Conservation (phyloP, 2,888 invertebrate genomes). For the Cephus nigrinus region DNA sequence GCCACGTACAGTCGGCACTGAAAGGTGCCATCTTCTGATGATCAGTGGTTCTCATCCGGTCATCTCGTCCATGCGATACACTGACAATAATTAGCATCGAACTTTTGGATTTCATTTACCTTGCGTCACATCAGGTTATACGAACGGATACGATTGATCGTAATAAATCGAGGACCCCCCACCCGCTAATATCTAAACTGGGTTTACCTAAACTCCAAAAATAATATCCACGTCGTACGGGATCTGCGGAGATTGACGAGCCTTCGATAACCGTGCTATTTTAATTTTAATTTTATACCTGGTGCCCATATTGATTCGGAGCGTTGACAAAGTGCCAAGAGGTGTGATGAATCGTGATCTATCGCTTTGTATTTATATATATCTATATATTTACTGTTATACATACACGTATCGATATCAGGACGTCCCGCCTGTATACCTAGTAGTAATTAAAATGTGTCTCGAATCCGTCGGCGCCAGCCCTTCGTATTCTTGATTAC, state of each 20-base stretch:
- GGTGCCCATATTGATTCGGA: not conserved
- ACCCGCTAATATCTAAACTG: too few relatives aligned
- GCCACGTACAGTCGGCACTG: slow-evolving; percentile 15
- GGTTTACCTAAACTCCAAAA: not conserved
- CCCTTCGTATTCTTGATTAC: not conserved
- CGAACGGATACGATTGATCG: not conserved
- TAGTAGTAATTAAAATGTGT: not conserved
- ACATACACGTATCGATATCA: not conserved
- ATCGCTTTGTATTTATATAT: not conserved
- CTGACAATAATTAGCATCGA: not conserved
- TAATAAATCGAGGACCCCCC: not conserved
- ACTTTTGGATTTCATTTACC: not conserved
- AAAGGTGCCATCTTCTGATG: slow-evolving; percentile 6
- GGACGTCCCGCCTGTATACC: not conserved
- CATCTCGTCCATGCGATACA: too few relatives aligned
- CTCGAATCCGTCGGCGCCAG: not conserved
- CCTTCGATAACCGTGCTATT: not conserved
- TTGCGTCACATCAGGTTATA: not conserved
- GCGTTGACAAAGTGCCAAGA: not conserved
- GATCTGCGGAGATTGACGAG: not conserved
- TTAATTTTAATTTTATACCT: not conserved
- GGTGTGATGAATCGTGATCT: not conserved
- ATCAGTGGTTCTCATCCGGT: not conserved
- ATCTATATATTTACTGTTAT: not conserved
- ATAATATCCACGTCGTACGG: not conserved